phyloP scores from a whole-genome alignment of 2,888 invertebrate genomes.

The Autographa gamma region DNA sequence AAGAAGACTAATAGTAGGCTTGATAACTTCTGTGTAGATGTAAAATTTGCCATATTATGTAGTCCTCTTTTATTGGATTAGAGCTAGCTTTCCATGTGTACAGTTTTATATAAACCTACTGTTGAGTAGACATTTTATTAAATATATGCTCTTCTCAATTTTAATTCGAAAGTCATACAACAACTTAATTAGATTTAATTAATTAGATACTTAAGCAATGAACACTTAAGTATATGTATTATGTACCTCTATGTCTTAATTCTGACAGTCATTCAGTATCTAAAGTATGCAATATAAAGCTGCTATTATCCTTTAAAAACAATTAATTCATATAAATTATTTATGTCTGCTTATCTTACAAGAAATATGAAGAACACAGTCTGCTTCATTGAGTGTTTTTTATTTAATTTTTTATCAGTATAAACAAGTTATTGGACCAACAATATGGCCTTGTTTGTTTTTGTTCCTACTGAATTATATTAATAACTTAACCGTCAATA shows the following conservation, averaged over 20 bases:
- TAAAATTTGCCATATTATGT: no score
- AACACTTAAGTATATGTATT: neutral
- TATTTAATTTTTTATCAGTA: conserved; percentile 9
- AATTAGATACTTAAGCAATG: no score
- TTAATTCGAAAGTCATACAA: no score
- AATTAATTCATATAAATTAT: neutral
- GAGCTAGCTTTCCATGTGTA: no score
- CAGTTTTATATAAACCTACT: no score
- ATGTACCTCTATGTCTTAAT: neutral
- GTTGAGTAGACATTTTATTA: no score
- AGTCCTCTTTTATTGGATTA: no score
- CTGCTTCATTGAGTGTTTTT: conserved; percentile 21
- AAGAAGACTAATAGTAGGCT: no score
- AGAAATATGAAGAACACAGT: conserved; percentile 13
- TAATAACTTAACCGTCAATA: neutral
- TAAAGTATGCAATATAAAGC: neutral
- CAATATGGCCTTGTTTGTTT: conserved; percentile 31
- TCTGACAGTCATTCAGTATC: neutral
- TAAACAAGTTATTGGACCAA: conserved; percentile 10
- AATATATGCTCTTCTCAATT: no score
- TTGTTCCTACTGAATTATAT: conserved; percentile 10
- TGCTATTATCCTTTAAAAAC: neutral
- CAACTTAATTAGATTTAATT: no score
- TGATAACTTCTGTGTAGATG: no score
- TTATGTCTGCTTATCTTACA: neutral